Base-by-base conservation (phyloP, 30 jellyfish, hydroid and myxozoan species). In the Cassiopea andromeda region DNA sequence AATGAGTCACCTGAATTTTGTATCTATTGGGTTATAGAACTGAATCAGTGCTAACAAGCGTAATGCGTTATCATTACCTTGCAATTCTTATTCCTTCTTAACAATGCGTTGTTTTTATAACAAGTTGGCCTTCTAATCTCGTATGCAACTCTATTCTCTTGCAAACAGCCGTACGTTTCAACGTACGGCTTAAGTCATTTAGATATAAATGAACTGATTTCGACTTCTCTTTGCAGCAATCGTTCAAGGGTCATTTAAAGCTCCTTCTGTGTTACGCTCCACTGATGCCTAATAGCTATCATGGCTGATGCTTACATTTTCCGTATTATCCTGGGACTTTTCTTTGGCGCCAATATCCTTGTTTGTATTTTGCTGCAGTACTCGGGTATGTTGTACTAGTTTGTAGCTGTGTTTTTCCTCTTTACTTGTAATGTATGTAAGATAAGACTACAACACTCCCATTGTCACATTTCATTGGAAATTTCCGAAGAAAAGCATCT, bases 261-360 rank as follows among this genome's bases (percentile, higher is more conserved):
- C 73, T 2, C 27, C 73, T 64, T 7, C 43, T 78, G 69, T 43
- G 43, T 15, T 80, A 71, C 76, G 91, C 84, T 69, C 70, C 91
- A 73, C 48, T 83, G 91, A 73, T 19, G 77, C 67, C 48, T 67
- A 48, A 16, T 70, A 84, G 76, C 18, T 61, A 38, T 2, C 16
- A 87, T 87, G 94, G 94, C 89, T 5, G 89, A 87, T 12, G 54
- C 68, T 19, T 61, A 69, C 73, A 60, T 38, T 7, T 78, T 75
- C 60, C 87, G 87, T 14, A 69, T 27, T 0, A 57, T 87, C 47
- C 59, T 87, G 60, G 78, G 71, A 54, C 43, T 77, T 68, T 50
- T 87, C 1, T 45, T 87, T 50, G 49, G 69, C 46, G 54, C 46
- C 77, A 60, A 77, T 75, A 44, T 87, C n/a, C 18, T 87, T 76